Base-by-base conservation (phyloP, 2,113 vertebrate genomes). In the Poeciliopsis turrubarensis region DNA sequence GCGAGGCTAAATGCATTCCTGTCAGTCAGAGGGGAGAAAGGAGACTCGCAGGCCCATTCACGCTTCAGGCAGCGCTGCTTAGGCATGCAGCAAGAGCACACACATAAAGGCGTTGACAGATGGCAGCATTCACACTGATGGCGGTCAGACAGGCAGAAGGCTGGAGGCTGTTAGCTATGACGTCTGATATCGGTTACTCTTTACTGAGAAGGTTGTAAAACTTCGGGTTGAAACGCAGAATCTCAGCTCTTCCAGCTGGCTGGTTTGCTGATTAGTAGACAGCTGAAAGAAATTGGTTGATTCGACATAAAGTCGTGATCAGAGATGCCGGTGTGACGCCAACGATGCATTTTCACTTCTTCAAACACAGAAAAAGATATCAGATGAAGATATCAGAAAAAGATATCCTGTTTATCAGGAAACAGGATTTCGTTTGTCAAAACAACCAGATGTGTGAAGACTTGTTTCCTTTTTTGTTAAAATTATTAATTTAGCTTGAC, bases 61-160 rank as follows among this genome's bases (percentile, higher is more conserved):
- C 63, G 64, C 67, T 72, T 77, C 68, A 72, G 66, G 63, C 73
- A 17, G 71, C 68, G 7, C 81, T 84, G 77, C 84, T 86, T 86
- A 82, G 71, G 79, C 81, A 89, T 84, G 81, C 87, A 84, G 75
- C 63, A 73, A 63, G 68, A 68, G 70, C 80, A 72, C 70, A 71
- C 70, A 79, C 60, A 69, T 68, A 72, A 17, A 79, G 26, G 26
- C 74, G n/a, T 8, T 77, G 80, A 88, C 88, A 86, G 88, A 86
- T 84, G 86, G 81, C 72, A 71, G 84, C 32, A 85, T 84, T 87
- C 79, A 89, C 71, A 80, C 51, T 78, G 83, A 83, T 64, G 73
- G 70, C 15, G 30, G 73, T 79, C 82, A 73, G 51, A 78, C 73
- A 86, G 80, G 70, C 76, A 70, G 79, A 78, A 64, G 13, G 64